These are phyloP conservation scores for Bimastos eiseni DNA, from an alignment of 2,888 invertebrate genomes.

Conservation along the genomic window DNA sequence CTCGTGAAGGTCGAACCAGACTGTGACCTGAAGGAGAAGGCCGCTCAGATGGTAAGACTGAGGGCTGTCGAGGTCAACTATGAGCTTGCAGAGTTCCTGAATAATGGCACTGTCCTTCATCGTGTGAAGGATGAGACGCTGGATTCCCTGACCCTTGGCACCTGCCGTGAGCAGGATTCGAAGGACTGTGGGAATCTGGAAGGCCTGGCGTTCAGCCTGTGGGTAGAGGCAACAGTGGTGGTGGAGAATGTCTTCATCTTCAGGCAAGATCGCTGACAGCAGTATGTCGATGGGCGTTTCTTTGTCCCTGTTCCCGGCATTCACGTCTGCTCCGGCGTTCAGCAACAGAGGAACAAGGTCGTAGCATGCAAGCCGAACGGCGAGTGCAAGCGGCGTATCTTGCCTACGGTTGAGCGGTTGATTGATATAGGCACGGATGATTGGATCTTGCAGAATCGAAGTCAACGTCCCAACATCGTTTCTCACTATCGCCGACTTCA, in stretches of 20 bases:
- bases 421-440: neutral
- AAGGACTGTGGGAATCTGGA: conserved; percentile 32
- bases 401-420: conserved; percentile 16
- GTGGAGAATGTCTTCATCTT: conserved; percentile 37
- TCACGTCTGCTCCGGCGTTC: conserved; percentile 31
- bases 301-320: conserved; percentile 33
- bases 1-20: conserved; percentile 38
- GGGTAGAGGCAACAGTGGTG: conserved; percentile 36
- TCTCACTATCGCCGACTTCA: conserved; percentile 14
- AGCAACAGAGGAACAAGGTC: conserved; percentile 30
- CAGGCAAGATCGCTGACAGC: conserved; percentile 33
- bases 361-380: conserved; percentile 25
- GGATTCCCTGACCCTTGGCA: conserved; percentile 33
- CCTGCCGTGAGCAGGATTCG: conserved; percentile 30
- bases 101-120: conserved; percentile 32
- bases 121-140: conserved; percentile 35
- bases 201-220: neutral
- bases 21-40: conserved; percentile 38
- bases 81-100: conserved; percentile 29
- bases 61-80: conserved; percentile 29
- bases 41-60: conserved; percentile 36
- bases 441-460: neutral
- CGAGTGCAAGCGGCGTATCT: conserved; percentile 36
- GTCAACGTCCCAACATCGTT: neutral
- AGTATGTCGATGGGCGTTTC: conserved; percentile 36